phyloP scores from a whole-genome alignment of 1,140 invertebrate genomes.

The Nasonia giraulti region DNA sequence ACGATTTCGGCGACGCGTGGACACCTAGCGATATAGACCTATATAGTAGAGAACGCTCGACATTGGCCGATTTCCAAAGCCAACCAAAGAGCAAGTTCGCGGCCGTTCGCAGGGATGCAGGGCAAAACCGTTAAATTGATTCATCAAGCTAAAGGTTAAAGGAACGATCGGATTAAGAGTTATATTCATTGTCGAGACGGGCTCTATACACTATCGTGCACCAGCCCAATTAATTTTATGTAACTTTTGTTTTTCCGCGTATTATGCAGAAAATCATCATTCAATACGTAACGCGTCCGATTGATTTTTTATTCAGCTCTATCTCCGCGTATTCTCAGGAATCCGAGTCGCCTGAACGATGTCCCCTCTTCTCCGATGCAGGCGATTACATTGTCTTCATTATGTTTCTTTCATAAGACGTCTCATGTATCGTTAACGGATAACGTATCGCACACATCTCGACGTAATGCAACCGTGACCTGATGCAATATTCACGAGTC shows the following conservation, averaged over 20 bases:
- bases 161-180: no score
- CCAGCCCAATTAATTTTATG: conserved; percentile 7
- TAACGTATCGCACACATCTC: neutral
- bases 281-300: neutral
- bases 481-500: neutral
- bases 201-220: neutral
- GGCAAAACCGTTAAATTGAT: no score
- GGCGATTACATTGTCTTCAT: neutral
- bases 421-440: neutral
- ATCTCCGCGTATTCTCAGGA: neutral
- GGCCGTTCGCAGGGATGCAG: no score
- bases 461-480: neutral
- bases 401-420: conserved; percentile 2
- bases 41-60: no score
- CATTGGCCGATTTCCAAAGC: no score
- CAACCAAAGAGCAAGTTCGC: no score
- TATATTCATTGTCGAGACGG: neutral
- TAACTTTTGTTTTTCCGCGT: conserved; percentile 3
- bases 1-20: no score
- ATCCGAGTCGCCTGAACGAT: neutral
- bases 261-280: neutral
- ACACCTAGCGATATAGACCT: no score
- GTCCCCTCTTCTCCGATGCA: neutral
- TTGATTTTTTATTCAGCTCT: conserved; percentile 3
- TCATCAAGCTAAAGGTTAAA: neutral